Percentiles rank a stretch among this genome's conserved stretches.
Evolutionary conservation across 2,888 invertebrate species (phyloP).

Genomic region (Dolichomitus sp.): DNA sequence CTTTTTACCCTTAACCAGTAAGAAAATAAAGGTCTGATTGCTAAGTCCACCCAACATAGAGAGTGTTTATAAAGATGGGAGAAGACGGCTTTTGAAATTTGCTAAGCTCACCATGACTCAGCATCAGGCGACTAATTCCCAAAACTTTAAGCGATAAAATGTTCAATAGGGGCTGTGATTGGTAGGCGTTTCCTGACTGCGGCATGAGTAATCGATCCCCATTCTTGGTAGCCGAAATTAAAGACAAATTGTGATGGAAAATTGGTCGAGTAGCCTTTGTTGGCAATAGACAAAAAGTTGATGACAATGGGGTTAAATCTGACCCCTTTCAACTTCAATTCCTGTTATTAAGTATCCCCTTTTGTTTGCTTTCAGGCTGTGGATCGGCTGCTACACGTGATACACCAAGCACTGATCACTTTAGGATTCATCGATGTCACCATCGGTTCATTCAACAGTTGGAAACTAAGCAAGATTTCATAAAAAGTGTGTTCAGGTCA

Average conservation of each 20-base stretch:
- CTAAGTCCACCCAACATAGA: too few relatives aligned
- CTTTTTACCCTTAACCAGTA: too few relatives aligned
- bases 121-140: neutral
- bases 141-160: neutral
- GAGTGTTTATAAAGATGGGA: neutral
- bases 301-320: neutral
- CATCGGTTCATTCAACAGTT: neutral
- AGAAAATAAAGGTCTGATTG: too few relatives aligned
- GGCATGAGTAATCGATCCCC: conserved; percentile 16
- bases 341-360: neutral
- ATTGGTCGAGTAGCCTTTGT: neutral
- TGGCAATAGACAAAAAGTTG: neutral
- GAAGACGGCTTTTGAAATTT: neutral
- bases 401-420: neutral
- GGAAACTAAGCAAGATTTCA: neutral
- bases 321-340: neutral
- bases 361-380: conserved; percentile 21
- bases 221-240: conserved; percentile 11
- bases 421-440: neutral
- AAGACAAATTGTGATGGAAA: conserved; percentile 30
- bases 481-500: neutral
- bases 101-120: conserved; percentile 30
- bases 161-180: conserved; percentile 21
- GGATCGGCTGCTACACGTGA: neutral
- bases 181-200: neutral